phyloP scores from a whole-genome alignment of 2,797 vertebrate species.

The Rhabdomys pumilio region DNA sequence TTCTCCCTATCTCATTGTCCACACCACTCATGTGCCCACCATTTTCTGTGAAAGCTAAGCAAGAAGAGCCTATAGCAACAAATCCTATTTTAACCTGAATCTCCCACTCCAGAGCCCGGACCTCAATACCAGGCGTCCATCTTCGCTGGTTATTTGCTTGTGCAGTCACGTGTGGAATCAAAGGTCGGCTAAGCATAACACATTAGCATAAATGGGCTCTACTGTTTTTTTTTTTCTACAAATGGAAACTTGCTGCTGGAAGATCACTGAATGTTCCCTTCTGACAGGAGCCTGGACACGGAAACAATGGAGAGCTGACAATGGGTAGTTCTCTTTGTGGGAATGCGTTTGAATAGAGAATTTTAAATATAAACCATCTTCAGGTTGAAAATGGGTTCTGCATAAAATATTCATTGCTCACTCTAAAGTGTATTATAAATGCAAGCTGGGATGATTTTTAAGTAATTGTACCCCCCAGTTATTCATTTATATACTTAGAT shows the following conservation, averaged over 20 bases:
- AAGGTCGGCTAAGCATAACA: slow-evolving; percentile 66
- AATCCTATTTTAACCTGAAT: background rate
- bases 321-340: slow-evolving; percentile 57
- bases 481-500: slow-evolving; percentile 68
- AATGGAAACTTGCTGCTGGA: slow-evolving; percentile 67
- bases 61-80: background rate
- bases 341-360: slow-evolving; percentile 82
- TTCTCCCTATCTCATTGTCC: background rate
- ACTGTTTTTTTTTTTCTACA: slow-evolving; percentile 52
- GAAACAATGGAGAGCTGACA: slow-evolving; percentile 67
- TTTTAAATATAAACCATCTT: slow-evolving; percentile 88
- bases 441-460: slow-evolving; percentile 85
- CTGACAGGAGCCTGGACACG: slow-evolving; percentile 66
- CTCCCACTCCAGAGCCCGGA: background rate
- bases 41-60: slow-evolving; percentile 43
- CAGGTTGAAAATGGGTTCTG: slow-evolving; percentile 83
- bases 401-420: slow-evolving; percentile 85
- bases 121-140: background rate
- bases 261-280: background rate
- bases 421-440: slow-evolving; percentile 85
- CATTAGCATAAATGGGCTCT: slow-evolving; percentile 65
- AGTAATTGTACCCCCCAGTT: slow-evolving; percentile 68
- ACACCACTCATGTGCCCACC: background rate
- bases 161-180: slow-evolving; percentile 5
- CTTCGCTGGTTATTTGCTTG: slow-evolving; percentile 43